Evolutionary conservation across 2,797 vertebrate genomes (phyloP).

Genomic region (Anomalospiza imberbis): DNA sequence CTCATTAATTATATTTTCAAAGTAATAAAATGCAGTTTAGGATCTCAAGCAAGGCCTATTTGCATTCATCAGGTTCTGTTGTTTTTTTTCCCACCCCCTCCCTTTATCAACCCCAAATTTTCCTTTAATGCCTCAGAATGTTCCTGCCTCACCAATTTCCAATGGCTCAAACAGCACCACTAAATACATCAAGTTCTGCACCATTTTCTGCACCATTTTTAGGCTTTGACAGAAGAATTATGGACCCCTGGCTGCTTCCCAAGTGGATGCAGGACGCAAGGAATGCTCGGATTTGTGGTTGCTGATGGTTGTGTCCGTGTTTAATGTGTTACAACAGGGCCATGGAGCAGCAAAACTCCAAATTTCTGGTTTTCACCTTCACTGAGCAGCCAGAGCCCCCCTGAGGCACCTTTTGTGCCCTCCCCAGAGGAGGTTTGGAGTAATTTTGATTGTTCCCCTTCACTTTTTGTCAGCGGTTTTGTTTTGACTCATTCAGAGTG

Average conservation of each 20-base stretch:
- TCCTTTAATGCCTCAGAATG: neutral
- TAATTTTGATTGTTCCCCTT: neutral
- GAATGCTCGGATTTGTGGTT: neutral
- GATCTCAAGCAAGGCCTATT: neutral
- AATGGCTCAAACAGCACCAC: neutral
- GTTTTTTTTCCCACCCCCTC: neutral
- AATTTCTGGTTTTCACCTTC: neutral
- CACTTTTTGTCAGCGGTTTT: fast-evolving
- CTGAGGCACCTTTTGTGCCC: neutral
- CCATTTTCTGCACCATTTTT: neutral
- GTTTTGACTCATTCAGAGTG: fast-evolving
- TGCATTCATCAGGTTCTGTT: neutral
- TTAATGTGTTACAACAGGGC: fast-evolving
- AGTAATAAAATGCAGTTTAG: neutral
- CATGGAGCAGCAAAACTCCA: neutral
- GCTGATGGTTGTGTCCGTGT: neutral
- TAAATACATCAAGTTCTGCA: neutral
- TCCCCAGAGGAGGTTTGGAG: neutral
- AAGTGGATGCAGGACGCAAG: neutral
- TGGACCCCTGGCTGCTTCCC: neutral
- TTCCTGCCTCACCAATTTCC: neutral
- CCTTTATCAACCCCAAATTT: neutral
- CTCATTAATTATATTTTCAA: neutral
- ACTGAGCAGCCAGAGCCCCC: neutral
- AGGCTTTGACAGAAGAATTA: fast-evolving